A percentile compares a stretch with the other conserved stretches of the same genome.
These are phyloP conservation scores for Gavia stellata DNA, from an alignment of 2,113 vertebrate species.

Conservation along the genomic window DNA sequence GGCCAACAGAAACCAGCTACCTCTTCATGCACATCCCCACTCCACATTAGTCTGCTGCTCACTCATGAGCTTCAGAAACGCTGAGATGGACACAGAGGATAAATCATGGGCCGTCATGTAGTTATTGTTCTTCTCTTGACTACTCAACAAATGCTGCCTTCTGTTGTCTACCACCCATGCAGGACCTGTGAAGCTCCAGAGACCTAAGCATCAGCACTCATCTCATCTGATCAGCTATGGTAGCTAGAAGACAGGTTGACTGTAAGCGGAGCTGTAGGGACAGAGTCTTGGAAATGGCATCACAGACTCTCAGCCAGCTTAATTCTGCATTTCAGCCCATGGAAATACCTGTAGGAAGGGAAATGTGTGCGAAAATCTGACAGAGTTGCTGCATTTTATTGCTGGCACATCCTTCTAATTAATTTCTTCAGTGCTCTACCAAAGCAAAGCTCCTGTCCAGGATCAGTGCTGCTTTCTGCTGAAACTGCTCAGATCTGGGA, in stretches of 20 bases:
- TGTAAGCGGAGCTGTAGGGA: not conserved
- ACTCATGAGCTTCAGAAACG: accelerated
- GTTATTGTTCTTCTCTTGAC: not conserved
- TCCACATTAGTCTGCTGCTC: not conserved
- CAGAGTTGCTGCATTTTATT: not conserved
- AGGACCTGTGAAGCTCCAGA: not conserved
- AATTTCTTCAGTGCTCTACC: conserved; percentile 23
- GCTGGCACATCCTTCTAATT: conserved; percentile 6
- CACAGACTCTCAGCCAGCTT: not conserved
- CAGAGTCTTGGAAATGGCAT: not conserved
- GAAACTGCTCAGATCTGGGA: not conserved
- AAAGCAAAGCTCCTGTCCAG: not conserved
- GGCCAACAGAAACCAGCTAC: not conserved
- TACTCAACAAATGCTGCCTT: not conserved
- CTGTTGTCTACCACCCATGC: not conserved
- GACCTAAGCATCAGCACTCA: not conserved
- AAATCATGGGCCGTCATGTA: not conserved
- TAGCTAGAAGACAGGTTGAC: not conserved
- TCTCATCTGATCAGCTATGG: not conserved
- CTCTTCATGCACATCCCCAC: accelerated
- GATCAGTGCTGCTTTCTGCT: not conserved
- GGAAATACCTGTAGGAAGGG: not conserved
- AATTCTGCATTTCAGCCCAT: not conserved
- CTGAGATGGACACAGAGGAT: not conserved
- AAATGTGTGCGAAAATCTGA: not conserved